A percentile compares a stretch with the other conserved stretches of the same genome.
These are phyloP conservation scores for Sprattus sprattus DNA, from an alignment of 2,113 vertebrate genomes.

Conservation along the genomic window DNA sequence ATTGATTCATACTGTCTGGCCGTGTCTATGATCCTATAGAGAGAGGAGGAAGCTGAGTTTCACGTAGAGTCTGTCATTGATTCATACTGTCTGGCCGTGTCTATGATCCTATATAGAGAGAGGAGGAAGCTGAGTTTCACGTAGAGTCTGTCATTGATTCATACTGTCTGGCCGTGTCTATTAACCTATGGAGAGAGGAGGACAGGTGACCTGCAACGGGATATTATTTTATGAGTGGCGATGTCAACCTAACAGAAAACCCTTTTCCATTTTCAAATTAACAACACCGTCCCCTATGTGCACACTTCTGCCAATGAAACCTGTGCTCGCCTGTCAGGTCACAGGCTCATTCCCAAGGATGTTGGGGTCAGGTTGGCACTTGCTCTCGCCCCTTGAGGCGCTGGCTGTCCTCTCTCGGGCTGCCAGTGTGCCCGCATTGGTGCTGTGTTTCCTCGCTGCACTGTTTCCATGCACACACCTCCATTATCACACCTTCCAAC, in stretches of 20 bases:
- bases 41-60: background rate
- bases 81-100: background rate
- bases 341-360: background rate
- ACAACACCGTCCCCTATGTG: background rate
- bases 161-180: background rate
- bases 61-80: background rate
- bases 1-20: slow-evolving; percentile 2
- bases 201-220: background rate
- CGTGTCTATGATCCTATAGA: background rate
- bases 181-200: background rate
- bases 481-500: slow-evolving; percentile 6
- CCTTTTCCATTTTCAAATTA: background rate
- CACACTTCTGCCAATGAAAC: background rate
- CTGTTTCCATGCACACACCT: background rate
- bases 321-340: background rate
- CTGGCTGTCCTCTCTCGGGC: background rate
- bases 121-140: background rate
- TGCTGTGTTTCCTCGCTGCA: background rate
- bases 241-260: slow-evolving; percentile 1
- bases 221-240: background rate
- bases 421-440: background rate
- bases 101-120: background rate
- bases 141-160: background rate
- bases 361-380: background rate
- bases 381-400: background rate